phyloP scores from a whole-genome alignment of 2,797 vertebrate species.

The Nannoperca obscura region DNA sequence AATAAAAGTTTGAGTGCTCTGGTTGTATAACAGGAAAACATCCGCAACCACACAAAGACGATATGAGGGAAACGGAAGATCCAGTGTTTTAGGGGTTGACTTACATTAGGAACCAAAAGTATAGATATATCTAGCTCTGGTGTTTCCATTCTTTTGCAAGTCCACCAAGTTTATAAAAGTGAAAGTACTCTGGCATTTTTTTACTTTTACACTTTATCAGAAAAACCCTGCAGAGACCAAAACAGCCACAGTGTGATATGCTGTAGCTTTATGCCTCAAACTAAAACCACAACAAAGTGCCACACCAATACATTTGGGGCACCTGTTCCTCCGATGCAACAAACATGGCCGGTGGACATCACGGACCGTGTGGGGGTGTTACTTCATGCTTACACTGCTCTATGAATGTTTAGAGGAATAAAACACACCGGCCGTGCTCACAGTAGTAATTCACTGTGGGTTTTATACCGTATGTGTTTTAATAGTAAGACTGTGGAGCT shows the following conservation, averaged over 20 bases:
- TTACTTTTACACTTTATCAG: not conserved
- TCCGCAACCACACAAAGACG: no score
- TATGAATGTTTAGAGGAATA: not conserved
- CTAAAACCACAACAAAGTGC: not conserved
- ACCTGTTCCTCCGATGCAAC: not conserved
- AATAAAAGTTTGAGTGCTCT: not conserved
- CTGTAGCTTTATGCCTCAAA: not conserved
- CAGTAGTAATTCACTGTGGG: no score
- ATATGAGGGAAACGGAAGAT: not conserved
- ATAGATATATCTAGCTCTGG: not conserved
- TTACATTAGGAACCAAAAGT: not conserved
- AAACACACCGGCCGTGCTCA: no score
- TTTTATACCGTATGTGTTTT: not conserved
- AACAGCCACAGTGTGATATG: not conserved
- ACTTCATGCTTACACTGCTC: not conserved
- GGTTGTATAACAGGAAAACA: constrained; percentile 1
- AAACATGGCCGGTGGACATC: not conserved
- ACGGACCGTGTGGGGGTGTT: not conserved
- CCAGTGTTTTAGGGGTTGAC: not conserved
- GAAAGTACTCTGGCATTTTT: no score
- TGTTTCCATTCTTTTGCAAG: not conserved
- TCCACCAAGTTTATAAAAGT: not conserved
- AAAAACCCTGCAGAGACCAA: not conserved
- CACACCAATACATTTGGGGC: not conserved
- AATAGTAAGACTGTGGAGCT: not conserved